Evolutionary conservation across 2,797 vertebrate genomes (phyloP).

Genomic region (Poeciliopsis presidionis): DNA sequence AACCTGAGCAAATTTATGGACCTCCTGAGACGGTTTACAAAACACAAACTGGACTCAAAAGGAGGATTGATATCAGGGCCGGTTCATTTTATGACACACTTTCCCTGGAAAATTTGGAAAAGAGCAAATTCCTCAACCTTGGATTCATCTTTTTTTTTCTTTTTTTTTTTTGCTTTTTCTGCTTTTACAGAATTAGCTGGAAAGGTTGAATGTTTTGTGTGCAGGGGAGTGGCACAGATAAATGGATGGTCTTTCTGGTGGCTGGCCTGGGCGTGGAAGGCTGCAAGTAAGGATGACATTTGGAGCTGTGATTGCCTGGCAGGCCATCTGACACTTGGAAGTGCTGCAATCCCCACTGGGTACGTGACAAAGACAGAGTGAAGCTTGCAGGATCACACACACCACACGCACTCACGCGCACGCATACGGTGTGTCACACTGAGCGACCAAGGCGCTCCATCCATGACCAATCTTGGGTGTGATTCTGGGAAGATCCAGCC

Average conservation of each 20-base stretch:
- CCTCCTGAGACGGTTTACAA: conserved; percentile 6
- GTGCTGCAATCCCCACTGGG: conserved; percentile 63
- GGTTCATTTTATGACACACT: conserved; percentile 19
- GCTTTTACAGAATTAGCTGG: conserved; percentile 1
- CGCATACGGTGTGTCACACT: not conserved
- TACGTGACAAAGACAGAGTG: conserved; percentile 69
- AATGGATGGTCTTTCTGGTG: conserved; percentile 47
- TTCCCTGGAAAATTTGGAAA: conserved; percentile 2
- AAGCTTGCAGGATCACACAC: conserved; percentile 33
- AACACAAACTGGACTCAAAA: conserved; percentile 25
- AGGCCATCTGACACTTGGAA: conserved; percentile 66
- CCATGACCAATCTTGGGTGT: conserved; percentile 58
- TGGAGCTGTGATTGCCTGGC: conserved; percentile 72
- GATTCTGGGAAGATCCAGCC: conserved; percentile 61
- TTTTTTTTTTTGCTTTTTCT: not conserved
- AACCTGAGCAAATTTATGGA: conserved; percentile 20
- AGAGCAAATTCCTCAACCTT: conserved; percentile 1
- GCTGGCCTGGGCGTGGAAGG: conserved; percentile 46
- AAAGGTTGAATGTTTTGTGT: conserved; percentile 28
- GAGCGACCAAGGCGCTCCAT: conserved; percentile 51
- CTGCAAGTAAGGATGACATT: conserved; percentile 66
- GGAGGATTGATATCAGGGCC: not conserved
- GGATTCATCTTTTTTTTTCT: not conserved
- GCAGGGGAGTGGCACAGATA: conserved; percentile 42
- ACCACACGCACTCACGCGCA: too few species aligned